These are phyloP conservation scores for Nerophis ophidion DNA, from an alignment of 2,113 vertebrate genomes.

Conservation along the genomic window DNA sequence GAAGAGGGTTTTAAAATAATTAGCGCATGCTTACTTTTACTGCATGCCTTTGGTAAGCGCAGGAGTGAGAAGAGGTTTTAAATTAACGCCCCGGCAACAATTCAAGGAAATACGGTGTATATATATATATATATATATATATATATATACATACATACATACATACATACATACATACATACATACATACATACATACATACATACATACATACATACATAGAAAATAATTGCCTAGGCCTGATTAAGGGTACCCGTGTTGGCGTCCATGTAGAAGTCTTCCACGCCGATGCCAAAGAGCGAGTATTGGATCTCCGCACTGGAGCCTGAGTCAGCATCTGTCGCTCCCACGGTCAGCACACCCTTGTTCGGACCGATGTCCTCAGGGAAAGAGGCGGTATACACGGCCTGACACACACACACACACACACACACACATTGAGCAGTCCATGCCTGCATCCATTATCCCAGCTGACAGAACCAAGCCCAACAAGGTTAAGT, in stretches of 20 bases:
- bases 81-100: too few relatives aligned
- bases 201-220: too few relatives aligned
- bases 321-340: conserved; percentile 85
- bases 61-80: too few relatives aligned
- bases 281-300: conserved; percentile 86
- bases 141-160: too few relatives aligned
- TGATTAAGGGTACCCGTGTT: conserved; percentile 78
- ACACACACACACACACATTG: conserved; percentile 11
- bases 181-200: too few relatives aligned
- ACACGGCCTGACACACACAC: conserved; percentile 72
- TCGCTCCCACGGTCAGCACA: conserved; percentile 82
- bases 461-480: conserved; percentile 32
- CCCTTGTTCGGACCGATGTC: conserved; percentile 83
- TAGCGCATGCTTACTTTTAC: too few relatives aligned
- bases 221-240: too few relatives aligned
- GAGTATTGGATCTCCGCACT: conserved; percentile 90
- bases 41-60: too few relatives aligned
- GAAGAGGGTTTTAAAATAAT: too few relatives aligned
- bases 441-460: conserved; percentile 3
- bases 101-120: too few relatives aligned
- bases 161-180: too few relatives aligned
- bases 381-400: conserved; percentile 84
- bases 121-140: too few relatives aligned
- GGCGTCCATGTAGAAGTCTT: conserved; percentile 91
- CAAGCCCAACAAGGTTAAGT: conserved; percentile 15